Evolutionary conservation across 37 sponge, comb jelly and placozoan genomes (phyloP), one percentile per base, ranked within the genome.

Genomic region (Halisarca cf. caerulea): DNA sequence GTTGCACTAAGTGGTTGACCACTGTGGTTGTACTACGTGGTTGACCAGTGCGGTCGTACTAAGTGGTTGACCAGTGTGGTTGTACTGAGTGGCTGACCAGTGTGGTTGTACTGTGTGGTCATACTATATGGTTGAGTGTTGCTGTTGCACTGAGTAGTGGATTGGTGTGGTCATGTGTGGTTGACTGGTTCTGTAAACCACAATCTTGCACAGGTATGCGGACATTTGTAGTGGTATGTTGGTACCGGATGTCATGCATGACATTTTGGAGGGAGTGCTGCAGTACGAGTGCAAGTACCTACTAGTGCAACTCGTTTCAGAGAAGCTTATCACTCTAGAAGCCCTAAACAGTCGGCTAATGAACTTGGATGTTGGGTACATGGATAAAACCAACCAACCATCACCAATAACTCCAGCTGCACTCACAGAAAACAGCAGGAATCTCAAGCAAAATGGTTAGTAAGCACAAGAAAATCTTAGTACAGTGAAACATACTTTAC

Each of bases 181-280:
- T 4, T 62, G 64, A 27, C 64, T 62, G 64, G 64, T 62, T 62
- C 64, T 62, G 30, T 20, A 62, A 27, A 30, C 5, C 30, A 30
- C 8, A 62, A 62, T 27, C 30, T 62, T 23, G 64, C 15, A 27
- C 64, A 62, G 64, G 64, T 62, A 62, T 23, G 15, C 64, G 15
- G 64, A 71, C 41, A 37, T 71, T 38, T 71, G 73, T 39, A 71
- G 73, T 79, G 80, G 59, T 51, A 32, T 27, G 36, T 47, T 79
- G 57, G 57, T 55, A 7, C 80, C 80, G 44, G 80, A 79, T 79
- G 80, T 79, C 14, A 51, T 79, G 57, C 80, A 79, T 21, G 80
- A 79, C 59, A 55, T 79, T 47, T 35, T 79, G 57, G 80, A 79
- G 36, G 80, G 80, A 32, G 58, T 47, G 32, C 80, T 79, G 28